Conservation (phyloP, 2,888 invertebrate genomes). For the Hedychridium roseum region DNA sequence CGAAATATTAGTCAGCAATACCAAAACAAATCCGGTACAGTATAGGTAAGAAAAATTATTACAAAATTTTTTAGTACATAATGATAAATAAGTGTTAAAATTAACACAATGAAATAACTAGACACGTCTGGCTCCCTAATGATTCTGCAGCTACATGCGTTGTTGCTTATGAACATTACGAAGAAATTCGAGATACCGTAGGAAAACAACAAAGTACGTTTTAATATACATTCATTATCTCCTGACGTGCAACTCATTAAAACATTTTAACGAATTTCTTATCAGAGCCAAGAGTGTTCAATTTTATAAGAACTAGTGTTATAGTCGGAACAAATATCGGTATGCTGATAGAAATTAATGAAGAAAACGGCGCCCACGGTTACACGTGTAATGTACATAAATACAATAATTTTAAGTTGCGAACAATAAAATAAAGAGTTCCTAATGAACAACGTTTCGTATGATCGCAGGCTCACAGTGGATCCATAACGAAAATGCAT, state of each 20-base stretch:
- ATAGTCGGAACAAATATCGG: slow-evolving; percentile 41
- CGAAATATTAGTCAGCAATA: slow-evolving; percentile 36
- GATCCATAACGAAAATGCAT: slow-evolving; percentile 28
- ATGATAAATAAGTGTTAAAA: too few relatives aligned
- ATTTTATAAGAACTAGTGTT: slow-evolving; percentile 29
- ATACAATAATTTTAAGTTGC: too few relatives aligned
- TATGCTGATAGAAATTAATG: slow-evolving; percentile 31
- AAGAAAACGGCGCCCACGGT: slow-evolving; percentile 35
- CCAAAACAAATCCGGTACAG: slow-evolving; percentile 34
- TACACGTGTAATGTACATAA: too few relatives aligned
- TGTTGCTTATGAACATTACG: slow-evolving; percentile 35
- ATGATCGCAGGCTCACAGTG: slow-evolving; percentile 41
- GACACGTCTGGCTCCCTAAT: slow-evolving; percentile 37
- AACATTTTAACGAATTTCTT: too few relatives aligned
- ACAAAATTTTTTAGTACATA: too few relatives aligned
- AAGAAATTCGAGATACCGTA: slow-evolving; percentile 24
- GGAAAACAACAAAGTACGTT: slow-evolving; percentile 13
- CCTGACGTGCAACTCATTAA: too few relatives aligned
- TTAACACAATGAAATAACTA: too few relatives aligned
- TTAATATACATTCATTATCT: too few relatives aligned
- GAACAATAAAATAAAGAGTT: too few relatives aligned
- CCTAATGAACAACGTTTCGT: too few relatives aligned
- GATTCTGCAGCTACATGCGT: slow-evolving; percentile 36
- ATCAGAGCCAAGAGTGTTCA: slow-evolving; percentile 26
- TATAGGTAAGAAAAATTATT: slow-evolving; percentile 24